These are phyloP conservation scores for Tachystola acroxantha DNA, from an alignment of 2,888 invertebrate genomes.

Conservation along the genomic window DNA sequence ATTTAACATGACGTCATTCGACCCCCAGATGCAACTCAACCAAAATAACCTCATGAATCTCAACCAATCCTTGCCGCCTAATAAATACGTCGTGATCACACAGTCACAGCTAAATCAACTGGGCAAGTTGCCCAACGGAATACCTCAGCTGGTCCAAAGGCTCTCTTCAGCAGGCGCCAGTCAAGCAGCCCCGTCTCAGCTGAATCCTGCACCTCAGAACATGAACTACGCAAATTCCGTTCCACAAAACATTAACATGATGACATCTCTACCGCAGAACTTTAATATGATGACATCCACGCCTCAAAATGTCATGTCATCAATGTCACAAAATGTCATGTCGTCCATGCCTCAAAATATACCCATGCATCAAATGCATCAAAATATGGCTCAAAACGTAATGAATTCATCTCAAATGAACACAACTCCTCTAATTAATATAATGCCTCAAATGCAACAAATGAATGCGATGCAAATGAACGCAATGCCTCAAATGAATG, in stretches of 20 bases:
- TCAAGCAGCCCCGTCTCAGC: too few relatives aligned
- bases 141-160: background rate
- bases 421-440: background rate
- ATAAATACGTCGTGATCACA: constrained; percentile 4
- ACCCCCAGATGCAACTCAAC: background rate
- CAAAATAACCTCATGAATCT: background rate
- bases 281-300: background rate
- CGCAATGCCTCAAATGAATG: background rate
- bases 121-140: background rate
- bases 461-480: background rate
- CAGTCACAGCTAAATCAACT: background rate
- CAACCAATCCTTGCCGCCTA: background rate
- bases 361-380: background rate
- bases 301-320: background rate
- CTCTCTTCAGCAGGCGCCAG: too few relatives aligned
- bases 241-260: constrained; percentile 1
- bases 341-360: background rate
- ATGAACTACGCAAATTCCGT: background rate
- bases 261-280: background rate
- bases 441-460: background rate
- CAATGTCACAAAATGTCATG: too few relatives aligned
- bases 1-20: background rate
- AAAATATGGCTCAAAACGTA: background rate
- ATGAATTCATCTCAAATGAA: background rate
- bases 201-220: background rate